A percentile compares a stretch with the other conserved stretches of the same genome.
Conservation (phyloP, 2,113 vertebrate species). For the Rhinoderma darwinii region DNA sequence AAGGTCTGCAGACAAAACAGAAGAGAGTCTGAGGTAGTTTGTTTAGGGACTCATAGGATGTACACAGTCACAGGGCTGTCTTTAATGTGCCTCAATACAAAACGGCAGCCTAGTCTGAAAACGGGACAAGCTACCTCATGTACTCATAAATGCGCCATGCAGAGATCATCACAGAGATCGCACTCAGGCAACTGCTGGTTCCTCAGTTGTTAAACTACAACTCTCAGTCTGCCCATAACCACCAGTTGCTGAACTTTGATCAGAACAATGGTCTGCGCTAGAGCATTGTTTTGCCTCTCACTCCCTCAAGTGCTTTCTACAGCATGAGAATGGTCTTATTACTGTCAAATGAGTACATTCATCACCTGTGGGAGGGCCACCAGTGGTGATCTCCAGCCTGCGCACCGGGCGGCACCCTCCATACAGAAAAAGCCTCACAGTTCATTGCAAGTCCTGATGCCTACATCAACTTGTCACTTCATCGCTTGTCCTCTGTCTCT, state of each 20-base stretch:
- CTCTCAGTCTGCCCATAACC: constrained; percentile 65
- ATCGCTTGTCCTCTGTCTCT: constrained; percentile 69
- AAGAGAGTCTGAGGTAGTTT: constrained; percentile 85
- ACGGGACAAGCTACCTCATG: constrained; percentile 69
- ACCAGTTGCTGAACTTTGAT: background rate
- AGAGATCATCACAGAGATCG: constrained; percentile 65
- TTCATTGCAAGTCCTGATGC: constrained; percentile 70
- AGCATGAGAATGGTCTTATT: constrained; percentile 64
- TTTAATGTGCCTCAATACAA: constrained; percentile 71
- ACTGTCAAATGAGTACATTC: constrained; percentile 69
- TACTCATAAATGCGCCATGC: constrained; percentile 70
- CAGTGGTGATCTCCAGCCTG: constrained; percentile 70
- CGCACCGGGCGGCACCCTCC: constrained; percentile 70
- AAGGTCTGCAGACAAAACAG: constrained; percentile 80
- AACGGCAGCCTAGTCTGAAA: constrained; percentile 77
- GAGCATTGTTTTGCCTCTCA: constrained; percentile 57
- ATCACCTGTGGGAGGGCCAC: constrained; percentile 71
- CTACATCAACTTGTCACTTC: constrained; percentile 69
- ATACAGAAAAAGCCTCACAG: constrained; percentile 72
- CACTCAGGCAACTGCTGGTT: background rate
- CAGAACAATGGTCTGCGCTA: constrained; percentile 60
- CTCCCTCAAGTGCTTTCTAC: constrained; percentile 65
- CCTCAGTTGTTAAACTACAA: constrained; percentile 62
- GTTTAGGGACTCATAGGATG: constrained; percentile 72
- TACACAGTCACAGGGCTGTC: constrained; percentile 72